A percentile compares a stretch with the other conserved stretches of the same genome.
Conservation (phyloP, 2,888 invertebrate species). For the Tipula lateralis region DNA sequence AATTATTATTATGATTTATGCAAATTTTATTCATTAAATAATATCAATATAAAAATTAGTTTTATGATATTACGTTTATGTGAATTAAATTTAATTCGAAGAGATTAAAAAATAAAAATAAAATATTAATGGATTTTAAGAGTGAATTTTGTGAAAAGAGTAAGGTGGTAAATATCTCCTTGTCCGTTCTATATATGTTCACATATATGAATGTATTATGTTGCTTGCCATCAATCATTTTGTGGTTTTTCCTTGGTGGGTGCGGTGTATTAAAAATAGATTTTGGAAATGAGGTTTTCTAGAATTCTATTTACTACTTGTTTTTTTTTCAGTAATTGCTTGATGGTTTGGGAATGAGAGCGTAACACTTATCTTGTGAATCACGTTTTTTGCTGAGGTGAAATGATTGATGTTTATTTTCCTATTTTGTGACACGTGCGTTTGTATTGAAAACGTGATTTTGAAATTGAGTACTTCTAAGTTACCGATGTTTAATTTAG, state of each 20-base stretch:
- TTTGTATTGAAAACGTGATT: background rate
- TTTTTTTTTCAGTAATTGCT: background rate
- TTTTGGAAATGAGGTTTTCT: background rate
- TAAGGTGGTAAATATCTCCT: background rate
- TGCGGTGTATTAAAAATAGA: background rate
- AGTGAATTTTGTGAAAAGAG: background rate
- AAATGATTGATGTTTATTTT: background rate
- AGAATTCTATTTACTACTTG: background rate
- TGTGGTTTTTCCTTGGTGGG: background rate
- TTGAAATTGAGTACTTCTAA: no score
- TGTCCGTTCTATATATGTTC: no score
- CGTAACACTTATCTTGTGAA: background rate
- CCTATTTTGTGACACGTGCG: background rate
- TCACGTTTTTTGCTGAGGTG: background rate
- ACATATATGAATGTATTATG: no score
- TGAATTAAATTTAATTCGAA: background rate
- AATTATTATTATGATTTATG: slow-evolving; percentile 11
- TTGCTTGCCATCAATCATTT: background rate
- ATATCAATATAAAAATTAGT: background rate
- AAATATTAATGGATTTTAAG: background rate
- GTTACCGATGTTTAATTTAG: no score
- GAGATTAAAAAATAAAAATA: background rate
- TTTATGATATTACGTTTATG: background rate
- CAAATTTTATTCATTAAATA: background rate
- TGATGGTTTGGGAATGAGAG: background rate